Evolutionary conservation across 2,113 vertebrate species (phyloP).

Genomic region (Oryzias celebensis): DNA sequence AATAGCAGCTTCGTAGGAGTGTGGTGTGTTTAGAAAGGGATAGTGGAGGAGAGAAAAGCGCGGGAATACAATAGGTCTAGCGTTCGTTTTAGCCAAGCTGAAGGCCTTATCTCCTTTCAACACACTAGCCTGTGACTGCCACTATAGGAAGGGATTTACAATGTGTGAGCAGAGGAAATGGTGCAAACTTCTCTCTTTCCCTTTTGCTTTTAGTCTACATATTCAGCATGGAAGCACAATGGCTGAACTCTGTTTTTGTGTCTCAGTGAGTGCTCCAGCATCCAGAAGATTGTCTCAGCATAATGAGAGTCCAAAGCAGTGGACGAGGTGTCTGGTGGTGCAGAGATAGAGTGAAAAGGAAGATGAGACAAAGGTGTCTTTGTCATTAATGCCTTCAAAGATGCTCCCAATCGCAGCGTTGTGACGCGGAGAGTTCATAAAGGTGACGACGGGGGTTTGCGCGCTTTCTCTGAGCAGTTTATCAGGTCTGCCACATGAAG

Average conservation of each 20-base stretch:
- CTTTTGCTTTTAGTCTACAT: constrained; percentile 28
- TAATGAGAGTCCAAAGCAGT: constrained; percentile 34
- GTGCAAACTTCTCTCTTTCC: constrained; percentile 62
- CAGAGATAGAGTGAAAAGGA: constrained; percentile 32
- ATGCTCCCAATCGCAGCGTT: constrained; percentile 39
- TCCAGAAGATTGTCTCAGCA: constrained; percentile 53
- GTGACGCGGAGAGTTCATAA: constrained; percentile 56
- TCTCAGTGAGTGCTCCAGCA: constrained; percentile 50
- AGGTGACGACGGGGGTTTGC: constrained; percentile 9
- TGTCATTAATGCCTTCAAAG: constrained; percentile 65
- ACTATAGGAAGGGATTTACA: constrained; percentile 80
- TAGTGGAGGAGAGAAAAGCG: constrained; percentile 54
- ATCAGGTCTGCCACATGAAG: constrained; percentile 71
- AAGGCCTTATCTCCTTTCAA: constrained; percentile 78
- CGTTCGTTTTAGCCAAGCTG: constrained; percentile 67
- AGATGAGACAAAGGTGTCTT: constrained; percentile 63
- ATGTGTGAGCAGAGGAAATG: constrained; percentile 68
- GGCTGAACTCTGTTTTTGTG: constrained; percentile 40
- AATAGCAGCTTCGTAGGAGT: constrained; percentile 49
- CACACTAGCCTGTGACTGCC: constrained; percentile 72
- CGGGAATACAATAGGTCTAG: constrained; percentile 70
- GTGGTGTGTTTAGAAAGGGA: constrained; percentile 51
- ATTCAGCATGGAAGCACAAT: constrained; percentile 59
- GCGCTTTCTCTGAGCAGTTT: constrained; percentile 69
- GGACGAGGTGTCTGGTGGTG: constrained; percentile 19